Percentiles rank a stretch among this genome's conserved stretches.
phyloP scores from a whole-genome alignment of 1,140 invertebrate genomes.

The Eriosoma lanigerum region DNA sequence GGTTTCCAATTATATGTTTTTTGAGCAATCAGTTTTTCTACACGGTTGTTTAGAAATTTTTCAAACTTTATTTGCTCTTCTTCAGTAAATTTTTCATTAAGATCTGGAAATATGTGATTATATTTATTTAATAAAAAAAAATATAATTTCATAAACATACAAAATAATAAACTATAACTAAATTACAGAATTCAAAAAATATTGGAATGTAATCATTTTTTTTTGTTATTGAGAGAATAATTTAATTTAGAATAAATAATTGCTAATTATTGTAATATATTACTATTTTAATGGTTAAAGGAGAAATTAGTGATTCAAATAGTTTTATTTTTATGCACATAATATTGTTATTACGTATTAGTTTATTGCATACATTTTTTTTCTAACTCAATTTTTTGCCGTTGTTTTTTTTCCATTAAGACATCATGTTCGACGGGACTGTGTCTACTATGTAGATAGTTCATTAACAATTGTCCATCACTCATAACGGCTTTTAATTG shows the following conservation, averaged over 20 bases:
- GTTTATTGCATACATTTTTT: constrained; percentile 39
- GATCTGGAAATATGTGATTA: background rate
- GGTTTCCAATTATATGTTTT: constrained; percentile 71
- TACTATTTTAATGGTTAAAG: too few species aligned
- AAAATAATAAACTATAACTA: too few species aligned
- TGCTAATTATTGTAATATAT: too few species aligned
- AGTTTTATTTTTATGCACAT: too few species aligned
- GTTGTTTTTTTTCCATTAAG: background rate
- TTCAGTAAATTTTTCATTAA: constrained; percentile 57
- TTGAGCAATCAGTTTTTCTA: constrained; percentile 61
- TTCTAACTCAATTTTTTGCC: background rate
- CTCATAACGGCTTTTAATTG: constrained; percentile 22
- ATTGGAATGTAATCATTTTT: too few species aligned
- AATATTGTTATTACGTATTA: too few species aligned
- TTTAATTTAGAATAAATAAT: too few species aligned
- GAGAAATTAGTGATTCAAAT: too few species aligned
- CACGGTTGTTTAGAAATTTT: constrained; percentile 52
- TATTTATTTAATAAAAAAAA: too few species aligned
- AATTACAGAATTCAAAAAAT: too few species aligned
- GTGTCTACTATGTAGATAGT: constrained; percentile 37
- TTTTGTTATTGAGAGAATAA: too few species aligned
- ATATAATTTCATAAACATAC: too few species aligned
- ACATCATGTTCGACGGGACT: background rate
- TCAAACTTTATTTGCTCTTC: constrained; percentile 56
- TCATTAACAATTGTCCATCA: background rate